A percentile compares a stretch with the other conserved stretches of the same genome.
phyloP scores from a whole-genome alignment of 2,113 vertebrate genomes.

The Cyanoderma ruficeps region DNA sequence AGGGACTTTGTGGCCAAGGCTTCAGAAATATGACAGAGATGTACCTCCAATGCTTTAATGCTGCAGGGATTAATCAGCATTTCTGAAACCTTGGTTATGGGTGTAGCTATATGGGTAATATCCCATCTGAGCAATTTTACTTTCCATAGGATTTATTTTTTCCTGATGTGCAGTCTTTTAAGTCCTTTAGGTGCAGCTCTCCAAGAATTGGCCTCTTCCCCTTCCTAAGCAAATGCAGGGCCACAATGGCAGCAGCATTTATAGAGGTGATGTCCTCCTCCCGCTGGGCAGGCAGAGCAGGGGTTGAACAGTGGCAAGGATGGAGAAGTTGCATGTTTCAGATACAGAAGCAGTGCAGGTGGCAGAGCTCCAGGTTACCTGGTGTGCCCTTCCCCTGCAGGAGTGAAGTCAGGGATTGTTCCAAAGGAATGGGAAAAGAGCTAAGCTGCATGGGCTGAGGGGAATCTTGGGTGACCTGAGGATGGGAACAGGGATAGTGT shows the following conservation, averaged over 20 bases:
- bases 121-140: neutral
- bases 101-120: neutral
- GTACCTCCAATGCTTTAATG: neutral
- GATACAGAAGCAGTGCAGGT: neutral
- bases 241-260: neutral
- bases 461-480: neutral
- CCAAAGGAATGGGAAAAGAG: neutral
- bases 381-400: neutral
- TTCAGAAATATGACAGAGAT: neutral
- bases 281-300: neutral
- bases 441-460: neutral
- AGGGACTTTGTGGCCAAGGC: neutral
- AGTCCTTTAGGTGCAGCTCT: neutral
- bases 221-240: accelerated
- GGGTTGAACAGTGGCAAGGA: neutral
- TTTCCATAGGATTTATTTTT: neutral
- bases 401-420: neutral
- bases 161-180: neutral
- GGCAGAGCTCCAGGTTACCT: neutral
- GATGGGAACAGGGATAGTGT: neutral
- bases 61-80: neutral
- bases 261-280: neutral
- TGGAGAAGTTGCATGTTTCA: neutral
- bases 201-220: neutral
- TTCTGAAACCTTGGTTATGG: neutral